These are phyloP conservation scores for Campoplex nolae DNA, from an alignment of 2,888 invertebrate species.

Conservation along the genomic window DNA sequence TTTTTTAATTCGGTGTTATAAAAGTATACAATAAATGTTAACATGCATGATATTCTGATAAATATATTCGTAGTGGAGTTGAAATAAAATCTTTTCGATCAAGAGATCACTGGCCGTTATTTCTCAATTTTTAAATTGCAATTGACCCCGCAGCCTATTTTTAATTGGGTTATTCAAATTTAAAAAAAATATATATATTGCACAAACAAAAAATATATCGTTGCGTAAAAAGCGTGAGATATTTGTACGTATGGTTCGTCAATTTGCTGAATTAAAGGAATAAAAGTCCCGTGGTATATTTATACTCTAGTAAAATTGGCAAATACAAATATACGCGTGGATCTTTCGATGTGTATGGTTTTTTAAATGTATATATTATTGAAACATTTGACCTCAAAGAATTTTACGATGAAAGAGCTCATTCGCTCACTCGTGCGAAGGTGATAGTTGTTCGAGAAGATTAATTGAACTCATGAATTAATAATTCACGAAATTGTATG, in stretches of 20 bases:
- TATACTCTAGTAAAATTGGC: conserved; percentile 36
- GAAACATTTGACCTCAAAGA: conserved; percentile 36
- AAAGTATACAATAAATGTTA: not conserved
- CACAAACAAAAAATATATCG: not conserved
- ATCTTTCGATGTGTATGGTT: not conserved
- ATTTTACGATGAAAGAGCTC: conserved; percentile 22
- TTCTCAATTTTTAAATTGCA: not conserved
- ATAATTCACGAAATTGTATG: conserved; percentile 41
- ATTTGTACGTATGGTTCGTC: not conserved
- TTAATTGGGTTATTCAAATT: not conserved
- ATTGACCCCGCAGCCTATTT: not conserved
- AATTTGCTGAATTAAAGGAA: conserved; percentile 18
- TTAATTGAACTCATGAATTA: conserved; percentile 38
- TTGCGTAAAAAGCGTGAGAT: conserved; percentile 1
- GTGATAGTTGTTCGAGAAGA: conserved; percentile 43
- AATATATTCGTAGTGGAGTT: not conserved
- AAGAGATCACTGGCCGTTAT: not conserved
- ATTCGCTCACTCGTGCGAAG: not conserved
- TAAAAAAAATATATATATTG: not conserved
- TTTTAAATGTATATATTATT: conserved; percentile 2
- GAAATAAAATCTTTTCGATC: not conserved
- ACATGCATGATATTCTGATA: not conserved
- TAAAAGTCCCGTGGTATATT: conserved; percentile 19
- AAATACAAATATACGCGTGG: conserved; percentile 21
- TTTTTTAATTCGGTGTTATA: not conserved